Percentiles rank a stretch among this genome's conserved stretches.
phyloP scores from a whole-genome alignment of 2,888 invertebrate species.

The Smittia sp. region DNA sequence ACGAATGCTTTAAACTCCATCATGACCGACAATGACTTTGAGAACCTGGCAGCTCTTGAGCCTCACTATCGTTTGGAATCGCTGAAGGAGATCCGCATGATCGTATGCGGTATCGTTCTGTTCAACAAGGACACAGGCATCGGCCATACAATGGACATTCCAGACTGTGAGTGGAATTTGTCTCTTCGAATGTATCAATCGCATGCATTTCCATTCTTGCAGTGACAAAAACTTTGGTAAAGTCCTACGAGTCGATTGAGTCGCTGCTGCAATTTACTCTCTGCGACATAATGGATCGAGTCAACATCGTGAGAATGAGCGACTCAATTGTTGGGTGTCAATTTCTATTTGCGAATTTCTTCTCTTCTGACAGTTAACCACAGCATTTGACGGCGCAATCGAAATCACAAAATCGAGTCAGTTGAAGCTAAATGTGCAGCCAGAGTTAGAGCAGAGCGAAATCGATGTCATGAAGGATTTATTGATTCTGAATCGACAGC shows the following conservation, averaged over 20 bases:
- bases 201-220: background rate
- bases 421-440: constrained; percentile 17
- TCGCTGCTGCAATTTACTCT: constrained; percentile 38
- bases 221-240: constrained; percentile 34
- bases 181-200: background rate
- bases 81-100: constrained; percentile 66
- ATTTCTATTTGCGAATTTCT: background rate
- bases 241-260: constrained; percentile 34
- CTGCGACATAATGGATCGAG: constrained; percentile 40
- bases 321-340: background rate
- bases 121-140: constrained; percentile 65
- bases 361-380: constrained; percentile 18
- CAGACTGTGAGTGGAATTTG: constrained; percentile 56
- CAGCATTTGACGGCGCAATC: constrained; percentile 31
- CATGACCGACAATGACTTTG: constrained; percentile 69
- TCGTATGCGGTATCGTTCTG: constrained; percentile 77
- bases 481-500: constrained; percentile 44
- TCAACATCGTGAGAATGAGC: constrained; percentile 30
- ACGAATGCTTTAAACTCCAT: constrained; percentile 75
- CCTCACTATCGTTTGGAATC: constrained; percentile 61
- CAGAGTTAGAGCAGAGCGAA: constrained; percentile 40
- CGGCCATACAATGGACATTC: constrained; percentile 68
- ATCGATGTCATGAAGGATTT: constrained; percentile 43
- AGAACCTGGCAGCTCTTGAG: constrained; percentile 62
- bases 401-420: constrained; percentile 16